Conservation (phyloP, 2,888 invertebrate genomes). For the Meliscaeva auricollis region DNA sequence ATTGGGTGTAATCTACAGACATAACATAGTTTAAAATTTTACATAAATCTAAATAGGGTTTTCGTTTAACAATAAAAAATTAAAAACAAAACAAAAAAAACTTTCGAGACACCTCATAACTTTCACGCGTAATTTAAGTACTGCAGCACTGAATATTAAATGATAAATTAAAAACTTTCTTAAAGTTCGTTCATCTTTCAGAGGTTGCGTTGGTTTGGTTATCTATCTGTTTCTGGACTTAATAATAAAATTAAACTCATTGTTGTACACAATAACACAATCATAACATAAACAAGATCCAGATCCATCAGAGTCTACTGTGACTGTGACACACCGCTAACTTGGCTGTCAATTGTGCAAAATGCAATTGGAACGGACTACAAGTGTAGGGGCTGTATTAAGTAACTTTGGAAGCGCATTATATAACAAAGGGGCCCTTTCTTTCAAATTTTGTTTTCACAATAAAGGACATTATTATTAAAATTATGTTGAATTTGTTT, state of each 20-base stretch:
- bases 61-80: not conserved
- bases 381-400: not conserved
- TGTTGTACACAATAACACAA: conserved; percentile 35
- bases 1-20: not conserved
- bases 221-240: not conserved
- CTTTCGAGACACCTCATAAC: conserved; percentile 5
- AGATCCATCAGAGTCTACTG: not conserved
- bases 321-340: not conserved
- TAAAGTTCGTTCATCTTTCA: conserved; percentile 57
- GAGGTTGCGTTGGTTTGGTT: not conserved
- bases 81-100: not conserved
- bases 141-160: conserved; percentile 23
- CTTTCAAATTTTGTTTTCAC: too few species aligned
- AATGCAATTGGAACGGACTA: conserved; percentile 56
- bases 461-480: too few species aligned
- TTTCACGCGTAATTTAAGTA: conserved; percentile 37
- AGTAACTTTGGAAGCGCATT: too few species aligned
- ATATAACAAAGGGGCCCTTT: too few species aligned
- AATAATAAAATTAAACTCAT: conserved; percentile 47
- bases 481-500: too few species aligned
- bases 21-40: not conserved
- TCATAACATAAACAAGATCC: conserved; percentile 27
- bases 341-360: conserved; percentile 51
- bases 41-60: too few species aligned
- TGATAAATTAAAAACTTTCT: conserved; percentile 6